Percentiles rank a stretch among this genome's conserved stretches.
Evolutionary conservation across 2,797 vertebrate species (phyloP).

Genomic region (Diplodus sargus): DNA sequence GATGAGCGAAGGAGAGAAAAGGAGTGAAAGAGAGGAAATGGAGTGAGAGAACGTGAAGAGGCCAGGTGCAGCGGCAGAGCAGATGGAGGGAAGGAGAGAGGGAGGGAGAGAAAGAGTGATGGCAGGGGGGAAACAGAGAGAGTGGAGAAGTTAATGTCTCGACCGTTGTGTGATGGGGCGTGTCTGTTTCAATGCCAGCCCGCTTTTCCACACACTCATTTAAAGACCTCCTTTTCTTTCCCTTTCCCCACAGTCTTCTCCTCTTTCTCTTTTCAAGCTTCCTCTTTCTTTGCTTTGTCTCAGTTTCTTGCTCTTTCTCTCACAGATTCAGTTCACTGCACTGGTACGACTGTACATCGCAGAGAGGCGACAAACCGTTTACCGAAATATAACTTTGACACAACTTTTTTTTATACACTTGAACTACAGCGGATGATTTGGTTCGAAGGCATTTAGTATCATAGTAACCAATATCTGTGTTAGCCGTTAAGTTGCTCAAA

Average conservation of each 20-base stretch:
- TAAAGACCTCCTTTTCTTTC: slow-evolving; percentile 53
- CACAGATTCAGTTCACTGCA: slow-evolving; percentile 35
- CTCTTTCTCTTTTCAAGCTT: slow-evolving; percentile 39
- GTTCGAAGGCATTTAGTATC: background rate
- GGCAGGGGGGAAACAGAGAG: slow-evolving; percentile 57
- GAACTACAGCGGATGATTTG: background rate
- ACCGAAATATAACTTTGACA: background rate
- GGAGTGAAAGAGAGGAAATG: slow-evolving; percentile 67
- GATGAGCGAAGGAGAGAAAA: slow-evolving; percentile 49
- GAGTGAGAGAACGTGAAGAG: slow-evolving; percentile 76
- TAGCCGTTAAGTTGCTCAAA: background rate
- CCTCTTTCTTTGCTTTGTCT: slow-evolving; percentile 45
- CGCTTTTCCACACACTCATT: slow-evolving; percentile 66
- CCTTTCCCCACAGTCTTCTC: slow-evolving; percentile 1
- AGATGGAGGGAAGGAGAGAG: slow-evolving; percentile 71
- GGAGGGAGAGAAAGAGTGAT: slow-evolving; percentile 68
- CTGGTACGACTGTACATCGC: slow-evolving; percentile 23
- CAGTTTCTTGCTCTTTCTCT: slow-evolving; percentile 33
- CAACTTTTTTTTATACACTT: background rate
- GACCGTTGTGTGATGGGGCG: slow-evolving; percentile 81
- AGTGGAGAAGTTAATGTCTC: slow-evolving; percentile 75
- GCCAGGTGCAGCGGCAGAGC: slow-evolving; percentile 75
- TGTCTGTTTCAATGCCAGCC: slow-evolving; percentile 77
- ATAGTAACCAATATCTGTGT: background rate
- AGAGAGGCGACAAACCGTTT: background rate